These are phyloP conservation scores for Mythimna ferrago DNA, from an alignment of 2,888 invertebrate species.

Conservation along the genomic window DNA sequence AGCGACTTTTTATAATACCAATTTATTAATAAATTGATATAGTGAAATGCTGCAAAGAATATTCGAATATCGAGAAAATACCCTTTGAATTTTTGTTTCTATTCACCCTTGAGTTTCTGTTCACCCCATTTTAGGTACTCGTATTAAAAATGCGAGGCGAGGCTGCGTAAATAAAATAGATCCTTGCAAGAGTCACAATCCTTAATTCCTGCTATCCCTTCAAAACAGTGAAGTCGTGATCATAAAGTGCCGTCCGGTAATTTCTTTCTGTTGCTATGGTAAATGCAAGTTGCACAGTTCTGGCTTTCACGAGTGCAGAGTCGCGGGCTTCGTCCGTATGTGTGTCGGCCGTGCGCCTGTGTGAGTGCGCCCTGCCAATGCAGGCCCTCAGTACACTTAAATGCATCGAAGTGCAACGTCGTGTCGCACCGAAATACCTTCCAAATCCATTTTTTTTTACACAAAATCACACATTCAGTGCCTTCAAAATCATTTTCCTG, in stretches of 20 bases:
- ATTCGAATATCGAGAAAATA: too few species aligned
- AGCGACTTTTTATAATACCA: too few species aligned
- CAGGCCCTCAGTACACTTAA: slow-evolving; percentile 62
- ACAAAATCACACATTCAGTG: slow-evolving; percentile 43
- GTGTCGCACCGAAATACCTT: slow-evolving; percentile 37
- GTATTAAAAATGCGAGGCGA: too few species aligned
- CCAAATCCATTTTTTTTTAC: slow-evolving; percentile 31
- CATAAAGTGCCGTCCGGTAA: slow-evolving; percentile 60
- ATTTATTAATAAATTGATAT: too few species aligned
- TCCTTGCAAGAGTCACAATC: not conserved
- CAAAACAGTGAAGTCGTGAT: slow-evolving; percentile 51
- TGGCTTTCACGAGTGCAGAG: slow-evolving; percentile 66
- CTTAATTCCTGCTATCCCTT: slow-evolving; percentile 14
- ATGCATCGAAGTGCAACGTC: slow-evolving; percentile 69
- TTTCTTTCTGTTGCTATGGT: slow-evolving; percentile 69
- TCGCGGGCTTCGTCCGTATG: slow-evolving; percentile 9
- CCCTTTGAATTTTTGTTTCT: too few species aligned
- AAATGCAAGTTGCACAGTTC: slow-evolving; percentile 66
- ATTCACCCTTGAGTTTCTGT: too few species aligned
- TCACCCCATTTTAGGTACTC: too few species aligned
- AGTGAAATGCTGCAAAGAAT: too few species aligned
- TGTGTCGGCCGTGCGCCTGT: slow-evolving; percentile 56
- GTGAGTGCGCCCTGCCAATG: slow-evolving; percentile 66
- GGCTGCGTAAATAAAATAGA: not conserved
- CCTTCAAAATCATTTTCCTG: slow-evolving; percentile 6